Evolutionary conservation across 1,140 invertebrate species (phyloP), one percentile per base, ranked within the genome.

Genomic region (Pseudachorutes palmiensis): DNA sequence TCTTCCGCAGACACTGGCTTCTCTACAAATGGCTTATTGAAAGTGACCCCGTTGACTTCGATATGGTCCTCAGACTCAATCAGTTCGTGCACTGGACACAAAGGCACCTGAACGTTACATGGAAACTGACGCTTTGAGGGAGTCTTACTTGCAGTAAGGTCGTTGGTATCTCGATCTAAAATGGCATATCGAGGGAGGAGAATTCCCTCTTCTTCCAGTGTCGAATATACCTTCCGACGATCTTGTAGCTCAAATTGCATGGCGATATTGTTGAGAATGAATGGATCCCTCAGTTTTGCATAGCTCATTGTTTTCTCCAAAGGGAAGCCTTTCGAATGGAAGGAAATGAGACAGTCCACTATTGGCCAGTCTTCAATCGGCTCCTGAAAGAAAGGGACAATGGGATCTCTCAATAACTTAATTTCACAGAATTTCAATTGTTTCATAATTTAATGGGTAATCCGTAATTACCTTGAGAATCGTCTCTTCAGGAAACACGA

Each of bases 11-110:
- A 97, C 48, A 96, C 87, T 0, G 95, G 95, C 78, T 98, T 98
- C 79, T 99, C 97, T 0, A 99, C 97, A 82, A 99, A 99, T 0
- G 97, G 97, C 78, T 98, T 99, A 77, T 97, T 97, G 76, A 99
- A 99, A 1, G 91, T 87, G 28, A 94, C 86, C 2, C 95, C 95
- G 79, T 98, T 96, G 2, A 99, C 92, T 81, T 99, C 97, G 12
- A 99, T 96, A 75, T 97, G 93, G 81, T 99, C 97, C 77, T 99
- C 97, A 1, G 90, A 92, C 78, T 99, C 97, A 22, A 96, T 88
- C 31, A 99, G 80, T 76, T 94, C 88, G 77, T 94, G 89, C 81
- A 94, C 91, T 91, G 32, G 33, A 63, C 14, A 14, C 5, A 41
- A 9, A 41, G 36, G 51, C 9, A 57, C 36, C 5, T 9, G 19